A percentile compares a stretch with the other conserved stretches of the same genome.
Evolutionary conservation across 2,797 vertebrate species (phyloP).

Genomic region (Amblyraja radiata): DNA sequence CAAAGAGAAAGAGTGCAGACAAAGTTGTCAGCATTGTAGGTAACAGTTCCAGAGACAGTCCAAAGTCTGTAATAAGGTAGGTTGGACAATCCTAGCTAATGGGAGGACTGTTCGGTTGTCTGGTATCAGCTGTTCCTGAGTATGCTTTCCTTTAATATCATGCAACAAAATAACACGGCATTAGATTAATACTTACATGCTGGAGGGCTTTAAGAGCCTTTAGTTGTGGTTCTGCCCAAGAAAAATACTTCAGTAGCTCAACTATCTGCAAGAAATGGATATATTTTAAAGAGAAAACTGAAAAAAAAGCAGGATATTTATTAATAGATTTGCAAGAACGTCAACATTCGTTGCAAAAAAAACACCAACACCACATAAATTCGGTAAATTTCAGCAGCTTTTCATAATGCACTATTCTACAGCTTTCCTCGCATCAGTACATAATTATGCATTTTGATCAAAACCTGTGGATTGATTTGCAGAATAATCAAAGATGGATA

Average conservation of each 20-base stretch:
- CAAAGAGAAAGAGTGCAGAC: too few relatives aligned
- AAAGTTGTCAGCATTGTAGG: too few relatives aligned
- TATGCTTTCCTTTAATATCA: too few relatives aligned
- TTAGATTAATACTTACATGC: slow-evolving; percentile 68
- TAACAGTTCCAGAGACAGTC: too few relatives aligned
- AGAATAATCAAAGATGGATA: background rate
- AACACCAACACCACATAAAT: background rate
- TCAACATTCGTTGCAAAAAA: background rate
- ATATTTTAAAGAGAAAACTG: background rate
- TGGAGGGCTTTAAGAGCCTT: slow-evolving; percentile 96
- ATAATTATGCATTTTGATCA: background rate
- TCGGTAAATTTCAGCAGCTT: background rate
- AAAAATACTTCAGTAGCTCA: slow-evolving; percentile 93
- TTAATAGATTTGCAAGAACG: background rate
- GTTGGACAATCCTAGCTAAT: too few relatives aligned
- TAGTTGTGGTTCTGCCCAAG: slow-evolving; percentile 93
- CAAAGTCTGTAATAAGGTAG: too few relatives aligned
- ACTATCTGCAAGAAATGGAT: slow-evolving; percentile 70
- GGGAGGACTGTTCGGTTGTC: too few relatives aligned
- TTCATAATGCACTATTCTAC: background rate
- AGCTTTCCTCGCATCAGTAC: background rate
- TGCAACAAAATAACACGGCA: too few relatives aligned
- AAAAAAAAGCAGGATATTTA: background rate
- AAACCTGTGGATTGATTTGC: background rate
- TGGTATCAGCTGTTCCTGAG: too few relatives aligned